Base-by-base conservation (phyloP, 2,113 vertebrate genomes). In the Xyrauchen texanus region DNA sequence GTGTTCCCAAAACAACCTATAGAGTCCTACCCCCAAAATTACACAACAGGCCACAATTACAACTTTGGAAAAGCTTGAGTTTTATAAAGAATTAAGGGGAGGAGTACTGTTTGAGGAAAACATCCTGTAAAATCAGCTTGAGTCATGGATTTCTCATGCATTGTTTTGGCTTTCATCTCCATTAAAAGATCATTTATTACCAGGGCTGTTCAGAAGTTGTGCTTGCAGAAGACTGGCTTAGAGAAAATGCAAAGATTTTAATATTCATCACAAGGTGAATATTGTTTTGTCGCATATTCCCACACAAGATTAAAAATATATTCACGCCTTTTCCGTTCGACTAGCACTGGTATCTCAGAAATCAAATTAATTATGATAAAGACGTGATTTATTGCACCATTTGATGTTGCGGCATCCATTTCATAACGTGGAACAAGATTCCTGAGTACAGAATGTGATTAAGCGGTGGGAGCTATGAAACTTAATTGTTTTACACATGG, bases 41-140 rank as follows among this genome's bases (percentile, higher is more conserved):
- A 81, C 65, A 85, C 61, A 74, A 84, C 78, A 64, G 82, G 79
- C 90, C 88, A 82, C 85, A 89, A 88, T 91, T 90, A 89, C 85
- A 92, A 61, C 81, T 66, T 80, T 34, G 21, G 21, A 3, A 34
- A 34, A 34, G 21, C 1, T 34, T 85, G 58, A 76, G 78, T 8
- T 80, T 85, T 70, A 77, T 76, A 83, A 68, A 60, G 53, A 71
- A 81, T 76, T 66, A 81, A 51, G 76, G 47, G 60, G 83, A 52
- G 78, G 78, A 78, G 82, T 81, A 64, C n/a, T 44, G 44, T 15
- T 44, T 82, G 52, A 68, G 21, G 21, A 34, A 34, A 3, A 34
- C 21, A 34, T 34, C 21, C 21, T 68, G 87, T 82, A 60, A 88
- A 86, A 84, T 77, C 71, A 81, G 82, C 79, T 68, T 69, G 85